Percentiles rank a stretch among this genome's conserved stretches.
Conservation (phyloP, 23 tunicate species). For the Trididemnum miniatum region DNA sequence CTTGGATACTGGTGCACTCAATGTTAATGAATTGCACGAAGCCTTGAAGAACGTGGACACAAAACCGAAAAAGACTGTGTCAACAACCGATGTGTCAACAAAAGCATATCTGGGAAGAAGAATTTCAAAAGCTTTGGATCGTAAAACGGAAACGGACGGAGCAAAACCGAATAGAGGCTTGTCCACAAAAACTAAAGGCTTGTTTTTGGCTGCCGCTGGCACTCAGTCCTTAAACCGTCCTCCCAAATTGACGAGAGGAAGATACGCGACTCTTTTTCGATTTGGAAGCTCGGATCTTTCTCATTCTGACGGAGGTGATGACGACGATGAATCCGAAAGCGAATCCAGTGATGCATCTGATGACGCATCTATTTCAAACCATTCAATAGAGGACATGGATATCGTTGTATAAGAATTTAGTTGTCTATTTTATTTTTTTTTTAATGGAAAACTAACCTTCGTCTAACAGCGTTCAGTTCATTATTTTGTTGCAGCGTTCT, state of each 20-base stretch:
- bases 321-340: conserved; percentile 14
- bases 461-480: too few relatives aligned
- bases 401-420: too few relatives aligned
- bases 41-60: neutral
- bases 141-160: neutral
- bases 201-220: conserved; percentile 28
- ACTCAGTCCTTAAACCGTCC: conserved; percentile 61
- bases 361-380: conserved; percentile 39
- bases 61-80: neutral
- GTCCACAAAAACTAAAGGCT: neutral
- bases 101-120: neutral
- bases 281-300: conserved; percentile 47
- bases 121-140: neutral
- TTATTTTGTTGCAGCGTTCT: too few relatives aligned
- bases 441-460: too few relatives aligned
- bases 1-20: neutral
- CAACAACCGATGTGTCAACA: neutral
- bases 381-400: conserved; percentile 38
- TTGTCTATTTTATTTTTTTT: too few relatives aligned
- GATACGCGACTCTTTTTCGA: conserved; percentile 19
- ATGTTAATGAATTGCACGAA: neutral
- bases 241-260: conserved; percentile 4
- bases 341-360: conserved; percentile 24
- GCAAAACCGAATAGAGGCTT: neutral
- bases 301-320: conserved; percentile 27